These are phyloP conservation scores for Hepsetus odoe DNA, from an alignment of 2,113 vertebrate species.

Conservation along the genomic window DNA sequence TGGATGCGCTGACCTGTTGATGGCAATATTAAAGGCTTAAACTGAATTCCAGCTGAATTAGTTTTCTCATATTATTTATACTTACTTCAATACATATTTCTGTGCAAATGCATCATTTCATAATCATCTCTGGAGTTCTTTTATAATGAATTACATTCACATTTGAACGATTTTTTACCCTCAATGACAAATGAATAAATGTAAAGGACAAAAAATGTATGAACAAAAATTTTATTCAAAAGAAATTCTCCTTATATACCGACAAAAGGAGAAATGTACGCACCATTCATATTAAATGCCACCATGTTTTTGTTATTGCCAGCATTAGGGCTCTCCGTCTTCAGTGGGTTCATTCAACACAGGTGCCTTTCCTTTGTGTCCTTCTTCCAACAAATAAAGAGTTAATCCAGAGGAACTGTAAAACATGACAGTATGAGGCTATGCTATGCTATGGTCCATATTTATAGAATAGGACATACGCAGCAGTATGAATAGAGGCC, in stretches of 20 bases:
- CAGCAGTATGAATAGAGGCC: neutral
- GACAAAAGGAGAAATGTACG: no score
- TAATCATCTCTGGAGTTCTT: neutral
- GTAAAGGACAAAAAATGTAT: no score
- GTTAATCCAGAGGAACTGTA: conserved; percentile 2
- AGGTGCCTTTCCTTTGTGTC: neutral
- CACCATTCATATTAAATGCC: neutral
- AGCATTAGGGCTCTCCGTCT: neutral
- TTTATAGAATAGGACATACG: neutral
- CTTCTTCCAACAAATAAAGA: neutral
- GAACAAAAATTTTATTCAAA: no score
- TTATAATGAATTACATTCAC: neutral
- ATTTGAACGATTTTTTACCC: neutral
- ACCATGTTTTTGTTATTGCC: neutral
- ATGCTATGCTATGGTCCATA: conserved; percentile 15
- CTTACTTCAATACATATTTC: no score
- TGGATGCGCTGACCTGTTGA: no score
- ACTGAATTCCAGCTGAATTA: neutral
- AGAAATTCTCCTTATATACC: no score
- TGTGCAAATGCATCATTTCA: no score
- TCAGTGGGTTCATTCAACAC: neutral
- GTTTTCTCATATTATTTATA: neutral
- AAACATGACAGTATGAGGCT: neutral
- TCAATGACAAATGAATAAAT: no score
- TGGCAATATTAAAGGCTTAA: no score